Conservation (phyloP, 2,113 vertebrate genomes). For the Terrapene triunguis region DNA sequence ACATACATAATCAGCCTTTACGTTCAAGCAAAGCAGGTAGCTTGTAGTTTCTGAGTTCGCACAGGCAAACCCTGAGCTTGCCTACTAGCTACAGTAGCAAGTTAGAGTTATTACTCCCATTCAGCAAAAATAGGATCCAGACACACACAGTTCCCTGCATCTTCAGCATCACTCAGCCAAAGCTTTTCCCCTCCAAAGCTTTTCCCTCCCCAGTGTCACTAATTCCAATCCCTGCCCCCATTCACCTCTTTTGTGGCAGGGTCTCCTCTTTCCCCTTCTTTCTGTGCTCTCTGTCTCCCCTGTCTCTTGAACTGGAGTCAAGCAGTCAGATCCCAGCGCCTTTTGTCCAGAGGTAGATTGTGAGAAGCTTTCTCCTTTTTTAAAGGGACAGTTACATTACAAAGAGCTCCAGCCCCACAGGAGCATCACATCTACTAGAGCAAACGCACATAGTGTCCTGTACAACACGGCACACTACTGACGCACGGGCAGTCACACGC, state of each 20-base stretch:
- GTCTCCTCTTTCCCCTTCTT: not conserved
- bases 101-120: not conserved
- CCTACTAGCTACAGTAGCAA: not conserved
- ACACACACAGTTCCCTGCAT: not conserved
- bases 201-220: not conserved
- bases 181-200: not conserved
- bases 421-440: not conserved
- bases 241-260: conserved; percentile 28
- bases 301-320: conserved; percentile 14
- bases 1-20: not conserved
- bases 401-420: not conserved
- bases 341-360: conserved; percentile 12
- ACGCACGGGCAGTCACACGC: not conserved
- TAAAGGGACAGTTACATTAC: conserved; percentile 27
- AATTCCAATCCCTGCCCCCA: not conserved
- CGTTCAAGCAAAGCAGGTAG: not conserved
- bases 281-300: not conserved
- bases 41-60: not conserved
- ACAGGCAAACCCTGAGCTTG: not conserved
- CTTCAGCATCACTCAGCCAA: not conserved
- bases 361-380: conserved; percentile 5
- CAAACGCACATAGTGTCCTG: not conserved
- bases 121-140: not conserved
- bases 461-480: not conserved
- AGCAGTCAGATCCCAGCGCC: conserved; percentile 19